Conservation (phyloP, 2,888 invertebrate species). For the Drosophila villosipedis region DNA sequence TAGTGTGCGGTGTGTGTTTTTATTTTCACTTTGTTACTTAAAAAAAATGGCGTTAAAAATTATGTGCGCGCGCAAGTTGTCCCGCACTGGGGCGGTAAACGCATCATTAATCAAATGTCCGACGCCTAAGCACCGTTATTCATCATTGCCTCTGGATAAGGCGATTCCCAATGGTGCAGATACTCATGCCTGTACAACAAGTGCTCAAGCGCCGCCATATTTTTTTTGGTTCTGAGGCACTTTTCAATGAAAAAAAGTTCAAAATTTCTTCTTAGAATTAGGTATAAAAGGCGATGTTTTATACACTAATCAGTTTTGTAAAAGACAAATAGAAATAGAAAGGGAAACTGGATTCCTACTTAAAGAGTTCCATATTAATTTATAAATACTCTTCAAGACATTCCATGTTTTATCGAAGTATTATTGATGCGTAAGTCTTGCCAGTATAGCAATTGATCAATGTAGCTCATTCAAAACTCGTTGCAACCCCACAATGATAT, state of each 20-base stretch:
- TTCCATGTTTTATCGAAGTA: not conserved
- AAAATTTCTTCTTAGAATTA: conserved; percentile 12
- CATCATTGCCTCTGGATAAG: conserved; percentile 75
- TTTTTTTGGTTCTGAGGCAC: conserved; percentile 47
- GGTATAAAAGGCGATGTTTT: not conserved
- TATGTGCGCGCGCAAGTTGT: conserved; percentile 69
- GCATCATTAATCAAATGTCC: conserved; percentile 82
- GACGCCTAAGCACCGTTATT: conserved; percentile 79
- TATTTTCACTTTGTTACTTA: conserved; percentile 28
- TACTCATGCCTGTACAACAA: conserved; percentile 5
- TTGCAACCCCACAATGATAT: not conserved
- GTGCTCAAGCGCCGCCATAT: conserved; percentile 53
- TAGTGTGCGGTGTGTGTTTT: conserved; percentile 61
- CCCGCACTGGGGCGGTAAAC: conserved; percentile 67
- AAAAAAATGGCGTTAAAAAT: conserved; percentile 70
- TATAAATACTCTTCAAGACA: not conserved
- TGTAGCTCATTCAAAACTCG: conserved; percentile 13
- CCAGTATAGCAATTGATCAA: not conserved
- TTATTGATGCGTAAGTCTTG: not conserved
- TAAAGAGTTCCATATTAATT: not conserved
- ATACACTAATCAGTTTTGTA: not conserved
- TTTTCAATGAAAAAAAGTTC: conserved; percentile 27
- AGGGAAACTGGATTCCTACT: not conserved
- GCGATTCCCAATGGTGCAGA: conserved; percentile 28
- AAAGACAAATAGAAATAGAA: not conserved